These are phyloP conservation scores for Labia minor DNA, from an alignment of 2,888 invertebrate species.

Conservation along the genomic window DNA sequence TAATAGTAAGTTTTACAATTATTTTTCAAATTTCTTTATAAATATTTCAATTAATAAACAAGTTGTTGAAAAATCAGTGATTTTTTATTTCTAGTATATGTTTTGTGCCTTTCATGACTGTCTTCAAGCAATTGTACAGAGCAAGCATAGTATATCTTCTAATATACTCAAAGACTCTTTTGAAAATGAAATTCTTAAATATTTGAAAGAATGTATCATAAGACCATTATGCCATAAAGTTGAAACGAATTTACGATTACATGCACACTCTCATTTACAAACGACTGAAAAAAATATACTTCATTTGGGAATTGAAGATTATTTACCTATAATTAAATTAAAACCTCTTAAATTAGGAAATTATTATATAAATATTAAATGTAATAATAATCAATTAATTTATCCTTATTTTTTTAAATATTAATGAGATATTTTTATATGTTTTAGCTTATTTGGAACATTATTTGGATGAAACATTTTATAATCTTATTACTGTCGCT, in stretches of 20 bases:
- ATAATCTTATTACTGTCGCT: constrained; percentile 93
- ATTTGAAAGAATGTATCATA: constrained; percentile 32
- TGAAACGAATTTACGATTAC: constrained; percentile 84
- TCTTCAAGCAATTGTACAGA: constrained; percentile 23
- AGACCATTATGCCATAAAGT: constrained; percentile 71
- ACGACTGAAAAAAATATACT: constrained; percentile 62
- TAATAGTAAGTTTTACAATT: constrained; percentile 39
- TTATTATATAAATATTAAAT: constrained; percentile 51
- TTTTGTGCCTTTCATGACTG: constrained; percentile 41
- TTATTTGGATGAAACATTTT: constrained; percentile 88
- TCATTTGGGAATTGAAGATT: constrained; percentile 51
- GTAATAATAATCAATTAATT: constrained; percentile 32
- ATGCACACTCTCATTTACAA: constrained; percentile 84
- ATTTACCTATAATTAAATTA: constrained; percentile 48
- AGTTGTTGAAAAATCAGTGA: neutral
- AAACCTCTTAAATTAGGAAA: constrained; percentile 46
- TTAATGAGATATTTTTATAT: neutral
- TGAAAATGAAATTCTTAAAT: constrained; percentile 24
- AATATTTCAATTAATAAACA: neutral
- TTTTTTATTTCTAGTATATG: constrained; percentile 38
- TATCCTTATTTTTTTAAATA: neutral
- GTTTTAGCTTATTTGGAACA: constrained; percentile 57
- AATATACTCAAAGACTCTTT: constrained; percentile 22
- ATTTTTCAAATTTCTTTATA: neutral
- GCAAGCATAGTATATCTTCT: constrained; percentile 22